Evolutionary conservation across 2,113 vertebrate genomes (phyloP).

Genomic region (Meleagris gallopavo): DNA sequence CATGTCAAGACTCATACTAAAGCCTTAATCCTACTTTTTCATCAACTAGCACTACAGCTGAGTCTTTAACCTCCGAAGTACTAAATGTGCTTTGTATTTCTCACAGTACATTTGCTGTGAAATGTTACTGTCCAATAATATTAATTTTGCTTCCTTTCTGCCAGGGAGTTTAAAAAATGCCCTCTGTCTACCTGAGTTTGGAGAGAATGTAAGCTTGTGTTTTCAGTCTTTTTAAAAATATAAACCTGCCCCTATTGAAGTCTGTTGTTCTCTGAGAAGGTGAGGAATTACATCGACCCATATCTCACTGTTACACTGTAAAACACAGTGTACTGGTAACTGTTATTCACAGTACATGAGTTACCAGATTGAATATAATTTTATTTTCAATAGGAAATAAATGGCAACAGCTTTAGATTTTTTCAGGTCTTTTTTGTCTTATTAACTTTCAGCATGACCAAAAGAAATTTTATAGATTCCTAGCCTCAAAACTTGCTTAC

Average conservation of each 20-base stretch:
- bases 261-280: neutral
- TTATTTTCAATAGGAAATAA: neutral
- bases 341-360: neutral
- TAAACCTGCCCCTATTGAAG: neutral
- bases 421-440: neutral
- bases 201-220: neutral
- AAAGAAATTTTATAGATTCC: neutral
- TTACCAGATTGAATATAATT: neutral
- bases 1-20: slow-evolving; percentile 74
- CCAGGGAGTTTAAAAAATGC: neutral
- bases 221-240: slow-evolving; percentile 17
- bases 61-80: slow-evolving; percentile 71
- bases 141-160: slow-evolving; percentile 27
- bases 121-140: slow-evolving; percentile 32
- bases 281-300: neutral
- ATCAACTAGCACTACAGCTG: slow-evolving; percentile 59
- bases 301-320: neutral
- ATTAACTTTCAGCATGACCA: neutral
- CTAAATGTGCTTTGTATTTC: slow-evolving; percentile 64
- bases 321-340: neutral
- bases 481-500: neutral
- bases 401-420: neutral
- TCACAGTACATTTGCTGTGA: slow-evolving; percentile 37
- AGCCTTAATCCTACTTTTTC: slow-evolving; percentile 79
- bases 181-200: neutral